Conservation (phyloP, 2,113 vertebrate genomes). For the Shinisaurus crocodilurus region DNA sequence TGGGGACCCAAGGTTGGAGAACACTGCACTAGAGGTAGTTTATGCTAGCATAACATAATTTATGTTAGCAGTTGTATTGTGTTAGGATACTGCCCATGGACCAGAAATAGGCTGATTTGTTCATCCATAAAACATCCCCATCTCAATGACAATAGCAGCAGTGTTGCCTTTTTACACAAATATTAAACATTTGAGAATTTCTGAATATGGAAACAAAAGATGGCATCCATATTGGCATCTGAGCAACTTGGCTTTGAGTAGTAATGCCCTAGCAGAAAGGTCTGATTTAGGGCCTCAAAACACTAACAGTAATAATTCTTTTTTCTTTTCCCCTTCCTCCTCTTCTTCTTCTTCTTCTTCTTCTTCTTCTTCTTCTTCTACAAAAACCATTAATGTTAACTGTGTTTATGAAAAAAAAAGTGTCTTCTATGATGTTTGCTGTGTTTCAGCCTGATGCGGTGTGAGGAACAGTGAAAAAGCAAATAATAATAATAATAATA, state of each 20-base stretch:
- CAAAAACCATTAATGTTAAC: background rate
- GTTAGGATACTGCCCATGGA: background rate
- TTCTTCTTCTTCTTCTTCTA: too few species aligned
- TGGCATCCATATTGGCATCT: background rate
- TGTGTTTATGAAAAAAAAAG: background rate
- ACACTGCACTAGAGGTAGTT: too few species aligned
- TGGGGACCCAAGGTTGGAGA: too few species aligned
- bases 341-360: too few species aligned
- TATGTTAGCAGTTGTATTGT: too few species aligned
- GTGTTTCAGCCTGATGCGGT: constrained; percentile 29
- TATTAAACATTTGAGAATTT: background rate
- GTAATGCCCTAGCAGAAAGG: background rate
- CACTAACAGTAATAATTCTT: background rate
- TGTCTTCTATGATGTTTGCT: background rate
- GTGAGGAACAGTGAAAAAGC: constrained; percentile 41
- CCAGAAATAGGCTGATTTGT: background rate
- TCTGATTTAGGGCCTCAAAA: background rate
- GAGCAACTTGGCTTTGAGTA: background rate
- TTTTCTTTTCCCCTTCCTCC: too few species aligned
- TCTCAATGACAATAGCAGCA: background rate
- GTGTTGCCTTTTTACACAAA: background rate
- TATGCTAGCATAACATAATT: too few species aligned
- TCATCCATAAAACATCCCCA: background rate
- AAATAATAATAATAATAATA: constrained; percentile 28
- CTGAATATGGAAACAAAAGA: background rate